Percentiles rank a stretch among this genome's conserved stretches.
phyloP scores from a whole-genome alignment of 1,140 invertebrate genomes.

The Conus ventricosus region DNA sequence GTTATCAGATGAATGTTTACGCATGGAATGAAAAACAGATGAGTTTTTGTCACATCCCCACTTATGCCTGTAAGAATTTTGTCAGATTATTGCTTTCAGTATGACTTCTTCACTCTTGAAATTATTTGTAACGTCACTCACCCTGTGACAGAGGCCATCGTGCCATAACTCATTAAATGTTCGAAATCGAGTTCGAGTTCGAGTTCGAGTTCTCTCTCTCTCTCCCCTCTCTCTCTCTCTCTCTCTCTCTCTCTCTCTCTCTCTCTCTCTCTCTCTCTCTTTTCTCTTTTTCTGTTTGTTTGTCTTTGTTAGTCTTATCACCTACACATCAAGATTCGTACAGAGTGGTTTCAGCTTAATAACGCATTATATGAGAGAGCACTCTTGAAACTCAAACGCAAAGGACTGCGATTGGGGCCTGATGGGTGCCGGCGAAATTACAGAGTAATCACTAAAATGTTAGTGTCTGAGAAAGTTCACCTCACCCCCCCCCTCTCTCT shows the following conservation, averaged over 20 bases:
- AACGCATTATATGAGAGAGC: not conserved
- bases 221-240: not conserved
- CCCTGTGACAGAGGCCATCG: no score
- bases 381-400: not conserved
- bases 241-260: conserved; percentile 32
- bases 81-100: no score
- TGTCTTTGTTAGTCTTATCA: not conserved
- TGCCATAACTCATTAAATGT: no score
- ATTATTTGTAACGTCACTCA: no score
- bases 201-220: no score
- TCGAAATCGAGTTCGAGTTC: no score
- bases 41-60: no score
- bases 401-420: not conserved
- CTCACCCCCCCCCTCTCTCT: not conserved
- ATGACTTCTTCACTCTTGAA: no score
- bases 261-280: conserved; percentile 28
- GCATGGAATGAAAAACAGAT: no score
- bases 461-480: not conserved
- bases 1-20: no score
- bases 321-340: not conserved
- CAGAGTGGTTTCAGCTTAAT: not conserved
- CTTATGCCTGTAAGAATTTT: no score
- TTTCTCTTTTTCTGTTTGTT: no score
- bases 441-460: not conserved
- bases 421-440: not conserved